Evolutionary conservation across 2,113 vertebrate species (phyloP).

Genomic region (Mus pahari): DNA sequence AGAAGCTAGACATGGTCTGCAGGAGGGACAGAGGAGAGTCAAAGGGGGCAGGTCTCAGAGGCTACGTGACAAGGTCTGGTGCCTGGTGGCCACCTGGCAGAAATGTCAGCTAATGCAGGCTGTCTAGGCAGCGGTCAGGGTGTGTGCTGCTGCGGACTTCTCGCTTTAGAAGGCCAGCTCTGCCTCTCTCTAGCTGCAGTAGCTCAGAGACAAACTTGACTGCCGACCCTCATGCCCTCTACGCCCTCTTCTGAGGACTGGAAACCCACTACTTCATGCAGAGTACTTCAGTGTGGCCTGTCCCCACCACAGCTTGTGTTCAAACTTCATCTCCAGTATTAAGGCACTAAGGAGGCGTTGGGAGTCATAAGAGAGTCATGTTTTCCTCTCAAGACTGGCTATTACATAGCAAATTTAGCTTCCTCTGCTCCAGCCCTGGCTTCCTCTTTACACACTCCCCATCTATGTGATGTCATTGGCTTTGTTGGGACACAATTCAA

Average conservation of each 20-base stretch:
- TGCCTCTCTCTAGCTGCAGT: not conserved
- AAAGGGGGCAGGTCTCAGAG: not conserved
- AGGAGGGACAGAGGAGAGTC: not conserved
- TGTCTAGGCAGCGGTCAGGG: accelerated
- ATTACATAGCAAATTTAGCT: not conserved
- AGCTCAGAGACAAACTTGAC: not conserved
- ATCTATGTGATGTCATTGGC: not conserved
- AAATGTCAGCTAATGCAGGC: too few species aligned
- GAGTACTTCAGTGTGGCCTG: not conserved
- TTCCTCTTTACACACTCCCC: not conserved
- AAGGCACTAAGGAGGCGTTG: not conserved
- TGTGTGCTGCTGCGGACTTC: not conserved
- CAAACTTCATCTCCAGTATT: not conserved
- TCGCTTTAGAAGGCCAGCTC: not conserved
- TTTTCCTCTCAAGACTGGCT: not conserved
- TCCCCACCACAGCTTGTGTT: not conserved
- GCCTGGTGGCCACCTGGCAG: accelerated
- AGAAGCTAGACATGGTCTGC: not conserved
- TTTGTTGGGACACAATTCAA: not conserved
- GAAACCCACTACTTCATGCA: not conserved
- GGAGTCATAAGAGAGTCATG: not conserved
- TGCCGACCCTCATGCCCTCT: not conserved
- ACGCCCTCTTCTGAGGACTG: not conserved
- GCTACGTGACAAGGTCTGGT: not conserved
- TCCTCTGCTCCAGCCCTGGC: not conserved